Evolutionary conservation across 2,797 vertebrate genomes (phyloP), one percentile per base, ranked within the genome.

Genomic region (Pelobates cultripes): DNA sequence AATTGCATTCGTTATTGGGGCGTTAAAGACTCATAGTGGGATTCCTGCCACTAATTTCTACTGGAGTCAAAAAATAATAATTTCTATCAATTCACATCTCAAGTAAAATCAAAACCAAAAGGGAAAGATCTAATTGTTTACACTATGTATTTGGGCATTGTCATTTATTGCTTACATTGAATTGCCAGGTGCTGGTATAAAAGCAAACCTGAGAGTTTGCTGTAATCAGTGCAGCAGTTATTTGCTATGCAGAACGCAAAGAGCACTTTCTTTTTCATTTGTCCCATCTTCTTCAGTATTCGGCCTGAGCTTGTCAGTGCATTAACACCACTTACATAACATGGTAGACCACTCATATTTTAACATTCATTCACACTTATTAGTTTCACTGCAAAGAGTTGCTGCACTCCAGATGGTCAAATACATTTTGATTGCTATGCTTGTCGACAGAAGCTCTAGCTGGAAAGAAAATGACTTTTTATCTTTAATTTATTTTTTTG

Each of bases 251-350:
- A 7, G 15, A 15, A 53, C 55, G 2, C 3, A 70, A 4, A 43
- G 44, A 73, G 17, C 63, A 41, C 40, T 28, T 71, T 72, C 40
- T 63, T 41, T 63, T 17, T 81, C 28, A 60, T 42, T 42, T 12
- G 43, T 44, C 28, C 40, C 15, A 57, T 68, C 53, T 51, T 43
- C 47, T 76, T 81, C 60, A 76, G 53, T 76, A 76, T 76, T 64
- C 67, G 63, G 10, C 40, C 2, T 55, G 47, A 8, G 68, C 67
- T 43, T 77, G 63, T 17, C 17, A 60, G 42, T 82, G 75, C 80
- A 82, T 82, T 82, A 82, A 82, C 61, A 82, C 57, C 80, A 82
- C 68, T 77, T 82, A 71, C 51, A 67, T 82, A 73, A 72, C 80
- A 77, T 77, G 47, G 69, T 45, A 82, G 70, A 60, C 60, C 75